Conservation (phyloP, 1,140 invertebrate genomes). For the Drosophila takahashii region DNA sequence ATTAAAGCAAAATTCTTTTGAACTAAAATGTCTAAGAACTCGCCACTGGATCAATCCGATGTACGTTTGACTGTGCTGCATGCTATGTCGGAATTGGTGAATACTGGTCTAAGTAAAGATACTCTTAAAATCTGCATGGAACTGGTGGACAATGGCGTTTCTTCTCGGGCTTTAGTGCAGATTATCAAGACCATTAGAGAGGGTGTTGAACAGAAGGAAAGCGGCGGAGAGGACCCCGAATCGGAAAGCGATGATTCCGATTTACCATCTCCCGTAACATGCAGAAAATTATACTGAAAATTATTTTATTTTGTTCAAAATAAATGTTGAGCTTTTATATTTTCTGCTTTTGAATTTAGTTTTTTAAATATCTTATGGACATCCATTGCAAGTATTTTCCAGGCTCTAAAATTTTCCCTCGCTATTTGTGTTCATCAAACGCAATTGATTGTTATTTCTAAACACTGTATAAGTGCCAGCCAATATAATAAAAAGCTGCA, state of each 20-base stretch:
- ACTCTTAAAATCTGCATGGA: slow-evolving; percentile 24
- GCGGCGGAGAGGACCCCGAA: background rate
- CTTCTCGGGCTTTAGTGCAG: background rate
- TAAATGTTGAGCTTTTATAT: background rate
- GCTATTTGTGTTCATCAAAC: background rate
- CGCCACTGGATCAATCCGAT: background rate
- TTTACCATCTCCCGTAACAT: background rate
- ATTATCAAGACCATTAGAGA: slow-evolving; percentile 18
- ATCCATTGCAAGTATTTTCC: background rate
- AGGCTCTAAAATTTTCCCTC: background rate
- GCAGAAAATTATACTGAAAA: background rate
- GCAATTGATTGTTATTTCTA: slow-evolving; percentile 21
- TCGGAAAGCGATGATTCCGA: background rate
- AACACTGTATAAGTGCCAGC: slow-evolving; percentile 52
- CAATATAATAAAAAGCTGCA: slow-evolving; percentile 67
- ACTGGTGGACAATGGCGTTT: slow-evolving; percentile 18
- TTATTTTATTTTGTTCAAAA: background rate
- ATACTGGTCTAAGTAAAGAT: slow-evolving; percentile 33
- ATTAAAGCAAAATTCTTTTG: background rate
- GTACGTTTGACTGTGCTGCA: slow-evolving; percentile 2
- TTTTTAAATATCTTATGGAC: too few species aligned
- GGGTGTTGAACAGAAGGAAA: background rate
- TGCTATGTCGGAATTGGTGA: slow-evolving; percentile 15
- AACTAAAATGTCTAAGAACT: slow-evolving; percentile 23
- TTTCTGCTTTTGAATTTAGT: background rate